These are phyloP conservation scores for Chiloscyllium punctatum DNA, from an alignment of 2,797 vertebrate genomes.

Conservation along the genomic window DNA sequence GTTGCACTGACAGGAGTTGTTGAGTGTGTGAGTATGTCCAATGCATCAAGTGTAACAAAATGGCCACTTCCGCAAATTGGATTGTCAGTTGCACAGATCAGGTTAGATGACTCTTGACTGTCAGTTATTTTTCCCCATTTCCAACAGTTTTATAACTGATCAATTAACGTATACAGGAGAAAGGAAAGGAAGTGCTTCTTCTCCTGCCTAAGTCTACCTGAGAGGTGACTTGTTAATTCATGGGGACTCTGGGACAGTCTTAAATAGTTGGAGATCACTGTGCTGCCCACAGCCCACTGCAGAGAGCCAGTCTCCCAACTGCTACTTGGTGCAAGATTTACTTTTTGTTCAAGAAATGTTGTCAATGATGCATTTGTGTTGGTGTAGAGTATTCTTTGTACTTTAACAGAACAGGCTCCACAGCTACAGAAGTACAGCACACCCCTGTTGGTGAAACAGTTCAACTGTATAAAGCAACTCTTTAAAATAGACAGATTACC, in stretches of 20 bases:
- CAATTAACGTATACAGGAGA: neutral
- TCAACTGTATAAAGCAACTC: neutral
- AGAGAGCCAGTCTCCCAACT: neutral
- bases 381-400: neutral
- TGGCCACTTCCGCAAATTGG: no score
- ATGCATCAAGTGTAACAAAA: neutral
- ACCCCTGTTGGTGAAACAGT: neutral
- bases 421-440: neutral
- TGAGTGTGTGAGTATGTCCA: neutral
- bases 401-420: neutral
- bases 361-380: neutral
- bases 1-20: neutral
- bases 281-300: neutral
- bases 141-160: neutral
- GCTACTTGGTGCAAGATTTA: neutral
- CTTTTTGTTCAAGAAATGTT: neutral
- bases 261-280: neutral
- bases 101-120: neutral
- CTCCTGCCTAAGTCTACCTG: no score
- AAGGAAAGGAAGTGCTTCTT: neutral
- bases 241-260: neutral
- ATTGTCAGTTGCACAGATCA: neutral
- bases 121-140: neutral
- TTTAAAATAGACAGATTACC: slow-evolving; percentile 8
- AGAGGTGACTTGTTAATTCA: neutral